Base-by-base conservation (phyloP, 2,113 vertebrate species). In the Cyprinodon variegatus region DNA sequence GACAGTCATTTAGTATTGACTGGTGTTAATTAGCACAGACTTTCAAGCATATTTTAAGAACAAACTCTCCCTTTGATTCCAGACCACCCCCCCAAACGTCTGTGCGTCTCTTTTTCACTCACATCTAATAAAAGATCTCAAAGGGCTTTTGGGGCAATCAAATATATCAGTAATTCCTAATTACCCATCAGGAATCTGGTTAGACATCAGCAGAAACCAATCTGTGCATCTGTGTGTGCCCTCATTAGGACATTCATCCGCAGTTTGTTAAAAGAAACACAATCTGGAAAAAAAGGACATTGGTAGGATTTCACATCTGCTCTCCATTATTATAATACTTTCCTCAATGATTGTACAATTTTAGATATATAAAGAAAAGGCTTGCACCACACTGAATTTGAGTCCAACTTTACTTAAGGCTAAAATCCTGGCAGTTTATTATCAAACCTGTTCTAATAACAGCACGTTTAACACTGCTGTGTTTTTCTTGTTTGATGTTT, bases 101-200 rank as follows among this genome's bases (percentile, higher is more conserved):
- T 76, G 53, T 57, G 68, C 74, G 63, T 70, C 81, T 73, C 61
- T 69, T 20, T 74, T 81, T 2, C 57, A 59, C 70, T 77, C 65
- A 61, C 70, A 66, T 72, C 77, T 86, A 84, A 85, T 80, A 82
- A 61, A 78, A 75, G 76, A 79, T 78, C 79, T 83, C 70, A 60
- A 38, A 87, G 83, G 79, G 73, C 77, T 77, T 83, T 65, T 73
- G 60, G 70, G 40, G 71, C 77, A 86, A 89, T 88, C 69, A 83
- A 77, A 80, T 74, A 72, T 68, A 68, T 76, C 69, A 70, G 77
- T 83, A 86, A 84, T 88, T 85, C 79, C 86, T 91, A 85, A 90
- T 89, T 79, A 88, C 69, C 81, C 84, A 86, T 84, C 84, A 88
- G 84, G 75, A 74, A 83, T 78, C 70, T 86, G 76, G 61, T 90